Conservation (phyloP, 2,797 vertebrate species). For the Onychomys torridus region DNA sequence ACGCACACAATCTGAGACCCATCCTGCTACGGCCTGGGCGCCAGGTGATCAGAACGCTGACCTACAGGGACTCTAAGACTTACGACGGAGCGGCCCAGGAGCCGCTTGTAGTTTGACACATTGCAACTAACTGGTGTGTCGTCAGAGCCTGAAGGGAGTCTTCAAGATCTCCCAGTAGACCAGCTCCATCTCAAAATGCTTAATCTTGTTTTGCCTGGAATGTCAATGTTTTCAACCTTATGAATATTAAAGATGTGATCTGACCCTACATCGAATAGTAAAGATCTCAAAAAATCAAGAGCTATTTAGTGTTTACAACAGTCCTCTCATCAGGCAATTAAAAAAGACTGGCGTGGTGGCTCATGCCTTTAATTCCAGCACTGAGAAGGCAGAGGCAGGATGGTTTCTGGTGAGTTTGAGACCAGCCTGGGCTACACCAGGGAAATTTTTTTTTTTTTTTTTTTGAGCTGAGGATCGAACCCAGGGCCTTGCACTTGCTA, state of each 20-base stretch:
- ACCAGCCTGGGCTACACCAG: neutral
- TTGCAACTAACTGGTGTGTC: neutral
- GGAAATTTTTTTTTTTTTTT: no score
- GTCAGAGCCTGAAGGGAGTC: neutral
- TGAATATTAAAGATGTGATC: conserved; percentile 36
- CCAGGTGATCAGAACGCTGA: neutral
- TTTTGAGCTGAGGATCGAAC: no score
- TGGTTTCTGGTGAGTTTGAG: neutral
- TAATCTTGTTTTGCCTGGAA: conserved; percentile 43
- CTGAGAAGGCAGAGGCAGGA: neutral
- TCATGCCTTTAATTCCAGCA: neutral
- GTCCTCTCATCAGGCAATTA: conserved; percentile 11
- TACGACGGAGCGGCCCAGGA: neutral
- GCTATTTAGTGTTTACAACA: conserved; percentile 1
- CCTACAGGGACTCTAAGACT: conserved; percentile 20
- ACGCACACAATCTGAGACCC: neutral
- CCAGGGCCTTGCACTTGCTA: no score
- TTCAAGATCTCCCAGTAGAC: neutral
- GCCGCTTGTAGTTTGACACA: neutral
- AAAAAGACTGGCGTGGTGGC: neutral
- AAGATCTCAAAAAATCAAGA: conserved; percentile 38
- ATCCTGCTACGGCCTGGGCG: neutral
- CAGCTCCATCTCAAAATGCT: neutral
- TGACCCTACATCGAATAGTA: conserved; percentile 27
- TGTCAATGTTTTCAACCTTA: neutral